These are phyloP conservation scores for Zoroaster sp. DNA, from an alignment of 53 echinoderm and acorn worm species.

Conservation along the genomic window DNA sequence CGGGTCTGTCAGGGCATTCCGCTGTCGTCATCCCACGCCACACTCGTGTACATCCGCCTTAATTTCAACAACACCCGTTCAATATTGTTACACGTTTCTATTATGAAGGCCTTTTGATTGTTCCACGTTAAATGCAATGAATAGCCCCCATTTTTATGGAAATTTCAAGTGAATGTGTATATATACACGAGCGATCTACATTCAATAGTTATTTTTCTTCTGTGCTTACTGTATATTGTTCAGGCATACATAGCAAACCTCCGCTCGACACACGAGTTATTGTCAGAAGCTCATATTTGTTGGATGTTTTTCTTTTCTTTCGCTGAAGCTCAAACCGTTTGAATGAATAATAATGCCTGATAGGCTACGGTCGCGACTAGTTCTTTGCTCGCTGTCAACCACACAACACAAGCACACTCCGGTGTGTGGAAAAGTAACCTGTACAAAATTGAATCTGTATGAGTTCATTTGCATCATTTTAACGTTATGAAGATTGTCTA, in stretches of 20 bases:
- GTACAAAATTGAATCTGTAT: neutral
- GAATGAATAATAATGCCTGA: neutral
- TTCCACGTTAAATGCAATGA: slow-evolving; percentile 32
- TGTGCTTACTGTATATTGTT: slow-evolving; percentile 25
- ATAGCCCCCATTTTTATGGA: slow-evolving; percentile 41
- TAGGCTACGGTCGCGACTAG: neutral
- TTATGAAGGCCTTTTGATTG: slow-evolving; percentile 45
- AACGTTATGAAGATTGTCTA: neutral
- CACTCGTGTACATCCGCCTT: slow-evolving; percentile 29
- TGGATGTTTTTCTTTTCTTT: slow-evolving; percentile 48
- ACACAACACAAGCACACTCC: neutral
- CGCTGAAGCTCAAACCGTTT: slow-evolving; percentile 16
- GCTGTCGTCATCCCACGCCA: slow-evolving; percentile 1
- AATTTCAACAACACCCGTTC: slow-evolving; percentile 44
- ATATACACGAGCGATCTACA: slow-evolving; percentile 10
- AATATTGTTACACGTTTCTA: slow-evolving; percentile 56
- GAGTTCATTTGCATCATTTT: neutral
- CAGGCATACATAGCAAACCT: slow-evolving; percentile 10
- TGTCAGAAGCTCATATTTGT: slow-evolving; percentile 27
- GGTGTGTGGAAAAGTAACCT: neutral
- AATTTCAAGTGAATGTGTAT: slow-evolving; percentile 34
- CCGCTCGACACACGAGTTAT: slow-evolving; percentile 1
- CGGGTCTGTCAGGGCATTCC: neutral
- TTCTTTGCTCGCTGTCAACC: neutral
- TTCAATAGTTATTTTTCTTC: slow-evolving; percentile 41